Evolutionary conservation across 2,888 invertebrate genomes (phyloP).

Genomic region (Nymphalis polychloros): DNA sequence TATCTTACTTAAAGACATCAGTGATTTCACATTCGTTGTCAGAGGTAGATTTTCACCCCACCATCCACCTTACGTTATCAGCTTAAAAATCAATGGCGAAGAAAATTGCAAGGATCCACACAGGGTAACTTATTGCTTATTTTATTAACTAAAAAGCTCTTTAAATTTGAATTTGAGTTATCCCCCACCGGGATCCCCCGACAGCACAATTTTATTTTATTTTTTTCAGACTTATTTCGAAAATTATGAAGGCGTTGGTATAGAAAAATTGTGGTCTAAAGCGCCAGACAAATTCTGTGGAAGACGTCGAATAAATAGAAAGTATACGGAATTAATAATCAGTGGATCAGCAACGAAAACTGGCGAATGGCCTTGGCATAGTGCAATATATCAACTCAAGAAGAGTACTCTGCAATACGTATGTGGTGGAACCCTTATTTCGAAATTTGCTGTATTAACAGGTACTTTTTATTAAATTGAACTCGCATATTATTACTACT

Average conservation of each 20-base stretch:
- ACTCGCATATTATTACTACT: too few relatives aligned
- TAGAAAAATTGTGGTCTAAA: constrained; percentile 10
- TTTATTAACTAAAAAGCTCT: too few relatives aligned
- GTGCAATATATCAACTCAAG: constrained; percentile 50
- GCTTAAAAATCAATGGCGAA: constrained; percentile 22
- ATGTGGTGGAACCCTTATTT: constrained; percentile 62
- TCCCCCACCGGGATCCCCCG: too few relatives aligned
- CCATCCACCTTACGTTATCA: constrained; percentile 21
- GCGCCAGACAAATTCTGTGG: constrained; percentile 31
- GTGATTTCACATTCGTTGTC: too few relatives aligned
- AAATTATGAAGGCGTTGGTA: neutral
- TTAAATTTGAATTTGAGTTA: too few relatives aligned
- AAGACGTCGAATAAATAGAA: constrained; percentile 37
- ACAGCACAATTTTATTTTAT: neutral
- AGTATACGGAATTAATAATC: constrained; percentile 57
- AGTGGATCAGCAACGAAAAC: constrained; percentile 53
- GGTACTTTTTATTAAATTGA: constrained; percentile 41
- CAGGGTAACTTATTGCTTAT: constrained; percentile 6
- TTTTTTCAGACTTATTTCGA: constrained; percentile 21
- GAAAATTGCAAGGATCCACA: constrained; percentile 12
- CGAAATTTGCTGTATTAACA: constrained; percentile 54
- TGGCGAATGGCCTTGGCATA: constrained; percentile 71
- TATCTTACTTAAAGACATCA: neutral
- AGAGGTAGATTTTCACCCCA: too few relatives aligned
- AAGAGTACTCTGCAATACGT: constrained; percentile 50